phyloP scores from a whole-genome alignment of 2,113 vertebrate species.

The Castor canadensis region DNA sequence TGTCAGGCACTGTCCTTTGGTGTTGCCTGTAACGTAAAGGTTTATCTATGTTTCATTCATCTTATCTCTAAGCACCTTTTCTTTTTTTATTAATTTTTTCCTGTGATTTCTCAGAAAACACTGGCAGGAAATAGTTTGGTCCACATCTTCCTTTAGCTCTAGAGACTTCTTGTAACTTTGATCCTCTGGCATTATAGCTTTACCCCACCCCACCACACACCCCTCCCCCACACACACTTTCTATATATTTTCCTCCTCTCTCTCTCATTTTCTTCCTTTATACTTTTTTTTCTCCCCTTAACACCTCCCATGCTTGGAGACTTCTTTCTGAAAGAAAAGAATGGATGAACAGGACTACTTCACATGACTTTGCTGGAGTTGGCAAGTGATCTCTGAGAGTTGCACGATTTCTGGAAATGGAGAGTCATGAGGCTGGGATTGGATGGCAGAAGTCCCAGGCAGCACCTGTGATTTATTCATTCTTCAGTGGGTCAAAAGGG shows the following conservation, averaged over 20 bases:
- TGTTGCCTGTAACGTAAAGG: background rate
- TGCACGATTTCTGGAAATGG: background rate
- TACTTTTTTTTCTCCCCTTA: background rate
- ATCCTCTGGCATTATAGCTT: background rate
- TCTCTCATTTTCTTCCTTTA: background rate
- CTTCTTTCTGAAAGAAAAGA: background rate
- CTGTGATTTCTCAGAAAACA: background rate
- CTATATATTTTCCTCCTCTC: background rate
- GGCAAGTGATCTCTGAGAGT: background rate
- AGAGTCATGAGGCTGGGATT: background rate
- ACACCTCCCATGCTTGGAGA: background rate
- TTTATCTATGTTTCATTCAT: background rate
- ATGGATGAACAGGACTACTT: background rate
- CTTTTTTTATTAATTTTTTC: background rate
- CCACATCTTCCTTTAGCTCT: background rate
- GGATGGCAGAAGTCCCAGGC: background rate
- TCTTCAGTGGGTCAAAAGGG: background rate
- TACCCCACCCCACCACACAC: background rate
- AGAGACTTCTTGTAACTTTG: background rate
- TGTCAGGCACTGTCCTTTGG: background rate
- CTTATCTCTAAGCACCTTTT: conserved; percentile 1
- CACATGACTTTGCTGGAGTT: background rate
- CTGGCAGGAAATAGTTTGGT: background rate
- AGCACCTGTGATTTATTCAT: conserved; percentile 25
- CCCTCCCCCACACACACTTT: background rate